Evolutionary conservation across 1,140 invertebrate genomes (phyloP), one percentile per base, ranked within the genome.

Genomic region (Zaprionus camerounensis): DNA sequence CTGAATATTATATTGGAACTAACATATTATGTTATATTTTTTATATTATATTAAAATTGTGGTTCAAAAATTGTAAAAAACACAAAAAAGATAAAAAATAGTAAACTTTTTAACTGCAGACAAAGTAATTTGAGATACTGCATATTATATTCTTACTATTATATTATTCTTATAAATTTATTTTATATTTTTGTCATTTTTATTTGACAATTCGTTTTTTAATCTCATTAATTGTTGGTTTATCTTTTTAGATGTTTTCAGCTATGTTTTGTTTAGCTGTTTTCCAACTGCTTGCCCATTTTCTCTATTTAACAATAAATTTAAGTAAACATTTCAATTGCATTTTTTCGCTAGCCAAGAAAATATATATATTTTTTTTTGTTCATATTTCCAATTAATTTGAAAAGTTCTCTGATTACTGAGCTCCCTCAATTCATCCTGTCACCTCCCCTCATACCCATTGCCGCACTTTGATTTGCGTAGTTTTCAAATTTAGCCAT

Each of bases 401-500:
- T 26, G n/a, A 62, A 71, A 26, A 56, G 53, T 38, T 64, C 58
- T 71, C 44, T 55, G 22, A 38, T 71, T 64, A 46, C 53, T 24
- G 26, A 68, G 41, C 13, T 49, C 22, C 7, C 28, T 13, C 15
- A 44, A 6, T 24, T 12, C 46, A 15, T 15, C 3, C 7, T 3
- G 24, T 24, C 3, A 24, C 24, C 26, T 26, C 4, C 53, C 15
- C 22, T 24, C 9, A 34, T 9, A 17, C 12, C 34, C 5, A 51
- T 55, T 62, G 26, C 17, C 12, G 11, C 31, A 76, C 65, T 69
- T 81, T 69, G 68, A 85, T 86, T 85, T 86, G 80, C 80, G 77
- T 83, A 83, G 70, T 87, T 74, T 77, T 78, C 31, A 66, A 77
- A 77, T 82, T 72, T 51, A 56, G 28, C 56, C 58, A 80, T 73